A percentile compares a stretch with the other conserved stretches of the same genome.
Conservation (phyloP, 1,140 invertebrate genomes). For the Leucophenga varia region DNA sequence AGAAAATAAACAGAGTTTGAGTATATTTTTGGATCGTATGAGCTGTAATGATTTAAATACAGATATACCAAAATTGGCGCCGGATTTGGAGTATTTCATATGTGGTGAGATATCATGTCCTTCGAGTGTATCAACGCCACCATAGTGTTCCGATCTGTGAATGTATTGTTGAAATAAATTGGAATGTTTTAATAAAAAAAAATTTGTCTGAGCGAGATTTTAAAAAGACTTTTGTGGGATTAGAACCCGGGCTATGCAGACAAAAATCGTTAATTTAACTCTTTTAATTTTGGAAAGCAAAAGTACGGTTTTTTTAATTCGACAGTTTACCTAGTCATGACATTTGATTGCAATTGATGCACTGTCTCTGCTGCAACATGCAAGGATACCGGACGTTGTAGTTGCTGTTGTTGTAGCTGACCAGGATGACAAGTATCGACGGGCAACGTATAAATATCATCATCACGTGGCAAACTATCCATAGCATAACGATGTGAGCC, state of each 20-base stretch:
- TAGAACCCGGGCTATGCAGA: too few species aligned
- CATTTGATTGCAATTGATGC: constrained; percentile 38
- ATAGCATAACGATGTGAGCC: constrained; percentile 30
- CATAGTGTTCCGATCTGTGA: constrained; percentile 40
- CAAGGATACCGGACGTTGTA: constrained; percentile 38
- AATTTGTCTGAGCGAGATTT: too few species aligned
- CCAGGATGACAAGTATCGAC: constrained; percentile 44
- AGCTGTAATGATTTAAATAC: constrained; percentile 26
- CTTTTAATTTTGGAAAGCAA: too few species aligned
- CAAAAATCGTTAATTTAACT: too few species aligned
- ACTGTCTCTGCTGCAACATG: constrained; percentile 35
- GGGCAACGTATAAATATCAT: constrained; percentile 52
- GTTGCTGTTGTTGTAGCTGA: too few species aligned
- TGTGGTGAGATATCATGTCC: constrained; percentile 39
- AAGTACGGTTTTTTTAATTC: too few species aligned
- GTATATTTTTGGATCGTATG: constrained; percentile 19
- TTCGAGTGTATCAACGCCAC: too few species aligned
- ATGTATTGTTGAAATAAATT: too few species aligned
- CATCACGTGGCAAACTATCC: constrained; percentile 21
- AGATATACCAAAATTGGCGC: constrained; percentile 55
- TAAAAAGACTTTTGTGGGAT: too few species aligned
- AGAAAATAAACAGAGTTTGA: too few species aligned
- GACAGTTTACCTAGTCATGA: constrained; percentile 48
- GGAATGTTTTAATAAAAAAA: too few species aligned
- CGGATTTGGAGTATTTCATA: constrained; percentile 48